Conservation (phyloP, 1,140 invertebrate species). For the Bombus huntii region DNA sequence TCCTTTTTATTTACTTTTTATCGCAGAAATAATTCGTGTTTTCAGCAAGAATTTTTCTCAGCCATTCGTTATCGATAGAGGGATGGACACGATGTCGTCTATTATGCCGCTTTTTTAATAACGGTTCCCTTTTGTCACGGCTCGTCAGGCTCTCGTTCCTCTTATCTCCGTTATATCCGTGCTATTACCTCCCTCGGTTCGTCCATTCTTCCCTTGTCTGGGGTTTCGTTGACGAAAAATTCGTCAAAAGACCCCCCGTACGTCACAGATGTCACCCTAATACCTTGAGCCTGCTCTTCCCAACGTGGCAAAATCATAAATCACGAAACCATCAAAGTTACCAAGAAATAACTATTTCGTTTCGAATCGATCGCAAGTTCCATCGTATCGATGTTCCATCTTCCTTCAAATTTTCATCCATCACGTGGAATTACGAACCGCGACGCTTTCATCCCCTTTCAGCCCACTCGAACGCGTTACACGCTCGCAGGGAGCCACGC, state of each 20-base stretch:
- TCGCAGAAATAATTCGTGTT: background rate
- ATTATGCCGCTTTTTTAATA: slow-evolving; percentile 13
- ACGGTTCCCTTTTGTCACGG: slow-evolving; percentile 6
- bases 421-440: background rate
- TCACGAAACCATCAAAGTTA: background rate
- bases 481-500: background rate
- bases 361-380: background rate
- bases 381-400: background rate
- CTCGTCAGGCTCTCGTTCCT: too few relatives aligned
- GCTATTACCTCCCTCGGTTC: background rate
- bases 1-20: background rate
- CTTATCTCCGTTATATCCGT: background rate
- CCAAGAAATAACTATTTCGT: background rate
- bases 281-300: background rate
- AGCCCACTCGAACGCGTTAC: background rate
- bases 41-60: background rate
- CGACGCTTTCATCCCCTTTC: slow-evolving; percentile 1
- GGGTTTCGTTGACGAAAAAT: slow-evolving; percentile 16
- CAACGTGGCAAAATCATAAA: background rate
- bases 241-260: background rate
- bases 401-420: slow-evolving; percentile 14
- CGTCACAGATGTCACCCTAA: background rate
- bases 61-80: background rate
- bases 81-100: background rate
- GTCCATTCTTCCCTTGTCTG: background rate